These are phyloP conservation scores for Zosterops borbonicus DNA, from an alignment of 2,113 vertebrate genomes.

Conservation along the genomic window DNA sequence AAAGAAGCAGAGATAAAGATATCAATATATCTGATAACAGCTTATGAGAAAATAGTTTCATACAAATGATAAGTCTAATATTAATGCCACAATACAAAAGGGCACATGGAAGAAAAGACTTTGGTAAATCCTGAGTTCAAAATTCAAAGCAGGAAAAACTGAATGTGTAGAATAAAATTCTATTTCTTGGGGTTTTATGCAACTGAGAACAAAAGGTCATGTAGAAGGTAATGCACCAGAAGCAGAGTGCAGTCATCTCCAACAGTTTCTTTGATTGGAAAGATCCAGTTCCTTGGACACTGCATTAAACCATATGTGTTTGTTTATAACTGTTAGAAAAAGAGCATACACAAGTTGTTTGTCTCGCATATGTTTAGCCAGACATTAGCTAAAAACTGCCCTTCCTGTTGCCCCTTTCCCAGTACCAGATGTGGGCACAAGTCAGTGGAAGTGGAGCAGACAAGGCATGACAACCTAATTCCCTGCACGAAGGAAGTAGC, in stretches of 20 bases:
- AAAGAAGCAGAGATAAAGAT: neutral
- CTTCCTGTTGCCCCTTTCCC: conserved; percentile 59
- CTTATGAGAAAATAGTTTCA: neutral
- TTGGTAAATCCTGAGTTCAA: neutral
- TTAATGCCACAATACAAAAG: neutral
- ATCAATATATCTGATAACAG: neutral
- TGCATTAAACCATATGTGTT: conserved; percentile 7
- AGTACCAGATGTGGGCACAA: conserved; percentile 33
- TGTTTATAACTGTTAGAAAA: conserved; percentile 12
- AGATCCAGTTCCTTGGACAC: neutral
- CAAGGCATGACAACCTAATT: conserved; percentile 58
- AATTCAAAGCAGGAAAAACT: neutral
- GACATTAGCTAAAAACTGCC: conserved; percentile 32
- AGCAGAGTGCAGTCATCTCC: neutral
- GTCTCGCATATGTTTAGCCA: conserved; percentile 1
- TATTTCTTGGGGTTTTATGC: neutral
- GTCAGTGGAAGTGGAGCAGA: conserved; percentile 53
- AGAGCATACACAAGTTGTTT: conserved; percentile 23
- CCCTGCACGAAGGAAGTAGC: neutral
- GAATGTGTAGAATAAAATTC: neutral
- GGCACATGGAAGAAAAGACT: neutral
- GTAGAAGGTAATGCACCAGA: neutral
- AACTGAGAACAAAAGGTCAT: neutral
- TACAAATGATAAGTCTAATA: neutral
- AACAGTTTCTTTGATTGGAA: neutral